Conservation (phyloP, 2,113 vertebrate genomes). For the Orthochromis indermauri region DNA sequence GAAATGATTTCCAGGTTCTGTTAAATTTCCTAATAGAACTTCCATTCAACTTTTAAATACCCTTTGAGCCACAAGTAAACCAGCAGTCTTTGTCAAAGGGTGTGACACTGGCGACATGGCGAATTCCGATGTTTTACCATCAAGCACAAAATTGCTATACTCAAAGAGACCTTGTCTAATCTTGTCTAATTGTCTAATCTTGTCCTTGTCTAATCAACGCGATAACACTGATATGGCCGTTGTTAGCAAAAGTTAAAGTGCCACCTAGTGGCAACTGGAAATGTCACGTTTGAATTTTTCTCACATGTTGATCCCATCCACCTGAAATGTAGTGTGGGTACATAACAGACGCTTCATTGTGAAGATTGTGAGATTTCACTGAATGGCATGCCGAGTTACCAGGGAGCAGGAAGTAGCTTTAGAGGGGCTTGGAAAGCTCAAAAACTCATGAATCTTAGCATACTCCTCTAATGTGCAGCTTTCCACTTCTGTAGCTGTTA, state of each 20-base stretch:
- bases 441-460: not conserved
- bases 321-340: not conserved
- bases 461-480: not conserved
- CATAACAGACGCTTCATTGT: accelerated
- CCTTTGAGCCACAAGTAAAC: not conserved
- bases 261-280: not conserved
- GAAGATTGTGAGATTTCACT: not conserved
- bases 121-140: not conserved
- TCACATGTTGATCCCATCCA: not conserved
- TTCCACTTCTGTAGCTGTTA: not conserved
- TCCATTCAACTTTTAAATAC: not conserved
- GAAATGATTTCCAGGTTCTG: not conserved
- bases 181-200: not conserved
- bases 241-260: not conserved
- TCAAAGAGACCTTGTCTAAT: not conserved
- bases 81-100: not conserved
- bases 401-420: not conserved
- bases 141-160: not conserved
- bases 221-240: not conserved
- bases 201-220: not conserved
- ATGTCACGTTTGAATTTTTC: not conserved
- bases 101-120: not conserved
- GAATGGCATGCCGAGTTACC: not conserved
- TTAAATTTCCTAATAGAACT: not conserved
- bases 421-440: not conserved